phyloP scores from a whole-genome alignment of 2,888 invertebrate genomes.

The Cabera pusaria region DNA sequence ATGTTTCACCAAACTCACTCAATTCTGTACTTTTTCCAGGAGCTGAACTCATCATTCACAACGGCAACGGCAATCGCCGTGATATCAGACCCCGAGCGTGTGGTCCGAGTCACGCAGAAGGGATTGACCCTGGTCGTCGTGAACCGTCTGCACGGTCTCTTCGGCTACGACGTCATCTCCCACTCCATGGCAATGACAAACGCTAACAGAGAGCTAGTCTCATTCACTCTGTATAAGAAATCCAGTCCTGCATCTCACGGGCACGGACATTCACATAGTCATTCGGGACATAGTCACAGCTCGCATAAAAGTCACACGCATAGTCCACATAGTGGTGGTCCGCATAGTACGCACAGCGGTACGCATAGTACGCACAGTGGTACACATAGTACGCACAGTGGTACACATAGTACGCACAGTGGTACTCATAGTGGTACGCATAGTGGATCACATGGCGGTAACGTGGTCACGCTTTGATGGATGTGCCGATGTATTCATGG shows the following conservation, averaged over 20 bases:
- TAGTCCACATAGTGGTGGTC: too few relatives aligned
- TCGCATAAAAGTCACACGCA: conserved; percentile 38
- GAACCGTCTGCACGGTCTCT: conserved; percentile 71
- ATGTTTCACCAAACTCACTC: too few relatives aligned
- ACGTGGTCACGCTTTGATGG: conserved; percentile 60
- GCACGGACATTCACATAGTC: conserved; percentile 48
- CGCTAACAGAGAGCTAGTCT: conserved; percentile 72
- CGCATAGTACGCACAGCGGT: conserved; percentile 4
- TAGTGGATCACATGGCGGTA: conserved; percentile 47
- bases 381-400: conserved; percentile 13
- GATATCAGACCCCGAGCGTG: conserved; percentile 58
- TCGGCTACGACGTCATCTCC: conserved; percentile 76
- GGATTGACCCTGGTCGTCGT: conserved; percentile 72
- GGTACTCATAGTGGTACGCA: too few relatives aligned
- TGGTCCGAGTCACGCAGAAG: conserved; percentile 68
- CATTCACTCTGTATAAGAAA: conserved; percentile 79
- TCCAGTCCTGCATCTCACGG: conserved; percentile 49
- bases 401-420: too few relatives aligned
- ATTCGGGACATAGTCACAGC: conserved; percentile 44
- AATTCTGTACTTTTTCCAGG: too few relatives aligned
- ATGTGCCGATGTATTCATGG: too few relatives aligned
- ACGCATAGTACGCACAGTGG: conserved; percentile 4
- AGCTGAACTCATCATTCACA: conserved; percentile 64
- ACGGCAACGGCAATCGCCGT: conserved; percentile 44
- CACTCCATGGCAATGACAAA: conserved; percentile 80